Base-by-base conservation (phyloP, 2,888 invertebrate species). In the Phyllotreta striolata region DNA sequence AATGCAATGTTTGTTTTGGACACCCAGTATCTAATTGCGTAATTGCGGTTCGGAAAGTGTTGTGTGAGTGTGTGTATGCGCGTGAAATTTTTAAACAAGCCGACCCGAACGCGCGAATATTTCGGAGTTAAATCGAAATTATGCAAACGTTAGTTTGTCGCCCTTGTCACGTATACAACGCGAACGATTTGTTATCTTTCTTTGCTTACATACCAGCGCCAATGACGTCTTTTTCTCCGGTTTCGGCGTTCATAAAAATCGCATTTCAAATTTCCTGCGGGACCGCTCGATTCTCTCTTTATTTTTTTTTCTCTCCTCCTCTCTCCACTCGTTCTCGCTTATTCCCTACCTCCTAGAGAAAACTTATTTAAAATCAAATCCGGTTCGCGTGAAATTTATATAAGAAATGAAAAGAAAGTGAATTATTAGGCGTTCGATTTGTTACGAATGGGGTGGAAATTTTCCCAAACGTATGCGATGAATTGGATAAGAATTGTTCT, bases 131-230 rank as follows among this genome's bases (percentile, higher is more conserved):
- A 64, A 14, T 52, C 56, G 43, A 57, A 63, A 64, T 59, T 65
- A 68, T 66, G 67, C 62, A 70, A 72, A 72, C 65, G 13, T 63
- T 60, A 56, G 51, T 54, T 70, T 70, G 65, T 62, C 61, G 69
- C 67, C 61, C 70, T 49, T 57, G 70, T 73, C 76, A 76, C 76
- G 76, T 74, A 70, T 69, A 58, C 66, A 4, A 24, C 69, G 51
- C 49, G 64, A 63, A 68, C 74, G 70, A 75, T 75, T 76, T 73
- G 73, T 76, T 76, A 74, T 76, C 75, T 72, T 66, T 65, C 67
- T 66, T 67, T 59, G 40, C 52, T 52, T 46, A 58, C 52, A 35
- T 46, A 44, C 38, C 63, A 43, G 24, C 57, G 46, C 55, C 66
- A 67, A 68, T 67, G 60, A 68, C 61, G 60, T 47, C 65, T 46